phyloP scores from a whole-genome alignment of 2,113 vertebrate genomes.

The Terrapene triunguis region DNA sequence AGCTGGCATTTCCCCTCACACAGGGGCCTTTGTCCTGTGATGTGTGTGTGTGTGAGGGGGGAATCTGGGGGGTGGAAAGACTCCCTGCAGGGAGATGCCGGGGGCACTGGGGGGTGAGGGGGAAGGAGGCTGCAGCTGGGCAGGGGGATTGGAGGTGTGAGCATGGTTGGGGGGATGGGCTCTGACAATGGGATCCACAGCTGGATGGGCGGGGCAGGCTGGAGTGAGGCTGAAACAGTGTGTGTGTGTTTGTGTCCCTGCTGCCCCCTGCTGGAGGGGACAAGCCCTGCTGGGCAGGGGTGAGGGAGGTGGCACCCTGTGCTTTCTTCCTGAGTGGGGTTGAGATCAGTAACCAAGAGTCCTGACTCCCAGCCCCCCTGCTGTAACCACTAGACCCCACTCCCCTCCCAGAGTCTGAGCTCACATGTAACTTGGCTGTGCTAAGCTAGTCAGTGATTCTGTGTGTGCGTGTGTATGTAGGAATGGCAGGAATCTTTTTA shows the following conservation, averaged over 20 bases:
- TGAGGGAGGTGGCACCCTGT: background rate
- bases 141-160: background rate
- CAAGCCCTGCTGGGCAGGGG: background rate
- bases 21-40: background rate
- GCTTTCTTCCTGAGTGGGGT: background rate
- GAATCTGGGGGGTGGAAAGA: background rate
- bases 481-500: background rate
- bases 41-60: background rate
- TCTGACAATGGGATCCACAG: background rate
- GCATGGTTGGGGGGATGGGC: background rate
- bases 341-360: background rate
- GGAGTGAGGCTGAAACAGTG: background rate
- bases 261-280: background rate
- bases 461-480: too few relatives aligned
- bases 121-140: background rate
- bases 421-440: background rate
- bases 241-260: background rate
- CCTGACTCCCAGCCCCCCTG: background rate
- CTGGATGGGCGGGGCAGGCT: background rate
- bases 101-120: background rate
- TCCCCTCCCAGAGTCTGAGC: background rate
- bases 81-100: background rate
- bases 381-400: background rate
- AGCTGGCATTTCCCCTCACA: background rate
- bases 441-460: background rate